Evolutionary conservation across 2,113 vertebrate species (phyloP).

Genomic region (Limnothrissa miodon): DNA sequence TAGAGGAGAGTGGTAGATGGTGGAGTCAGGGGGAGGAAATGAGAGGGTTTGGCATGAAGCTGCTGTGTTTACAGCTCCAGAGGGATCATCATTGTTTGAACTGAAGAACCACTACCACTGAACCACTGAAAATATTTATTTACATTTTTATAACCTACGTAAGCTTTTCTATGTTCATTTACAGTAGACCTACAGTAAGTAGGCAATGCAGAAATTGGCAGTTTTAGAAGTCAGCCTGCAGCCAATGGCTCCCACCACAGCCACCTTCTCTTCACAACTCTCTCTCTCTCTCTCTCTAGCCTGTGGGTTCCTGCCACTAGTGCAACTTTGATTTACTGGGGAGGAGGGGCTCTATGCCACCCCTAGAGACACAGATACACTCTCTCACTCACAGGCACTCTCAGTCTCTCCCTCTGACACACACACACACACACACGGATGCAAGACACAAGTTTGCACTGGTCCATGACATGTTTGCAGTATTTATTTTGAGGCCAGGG

Average conservation of each 20-base stretch:
- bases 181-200: no score
- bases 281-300: neutral
- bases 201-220: no score
- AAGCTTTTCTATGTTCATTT: no score
- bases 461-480: neutral
- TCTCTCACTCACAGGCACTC: no score
- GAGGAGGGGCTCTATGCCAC: constrained; percentile 22
- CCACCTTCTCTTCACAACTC: neutral
- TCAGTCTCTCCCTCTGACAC: neutral
- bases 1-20: neutral
- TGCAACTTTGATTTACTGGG: neutral
- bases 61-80: no score
- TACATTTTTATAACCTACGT: no score
- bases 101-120: no score
- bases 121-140: no score
- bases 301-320: neutral
- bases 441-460: neutral
- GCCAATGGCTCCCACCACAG: no score
- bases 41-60: neutral
- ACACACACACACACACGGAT: neutral
- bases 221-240: neutral
- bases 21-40: neutral
- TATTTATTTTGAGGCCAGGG: neutral
- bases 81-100: no score
- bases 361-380: neutral